Evolutionary conservation across 1,140 invertebrate genomes (phyloP), one percentile per base, ranked within the genome.

Genomic region (Conopomorpha cramerella): DNA sequence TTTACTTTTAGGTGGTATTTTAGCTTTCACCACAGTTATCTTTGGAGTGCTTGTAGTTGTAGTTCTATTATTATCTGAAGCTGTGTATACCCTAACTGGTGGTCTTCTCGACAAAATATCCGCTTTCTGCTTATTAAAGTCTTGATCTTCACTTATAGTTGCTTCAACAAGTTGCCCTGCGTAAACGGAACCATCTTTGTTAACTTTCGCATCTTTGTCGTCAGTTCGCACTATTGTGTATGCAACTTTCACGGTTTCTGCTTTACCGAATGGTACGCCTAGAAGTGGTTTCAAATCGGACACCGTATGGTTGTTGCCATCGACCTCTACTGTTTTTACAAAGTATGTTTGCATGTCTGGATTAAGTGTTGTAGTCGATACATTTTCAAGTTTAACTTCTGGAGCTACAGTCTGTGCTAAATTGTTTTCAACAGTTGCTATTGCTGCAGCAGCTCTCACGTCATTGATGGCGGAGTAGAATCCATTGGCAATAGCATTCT

Each of bases 1-100:
- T 50, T 67, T 73, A 40, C 57, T 76, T 41, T 67, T 70, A 7
- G 71, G 62, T 16, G 70, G 64, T 39, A 67, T 67, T 40, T 65
- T 71, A 0, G 67, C 60, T 45, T 71, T 76, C 0, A 71, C 55
- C 7, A 64, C 46, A 10, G 49, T 38, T 23, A 46, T 16, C 42
- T 58, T 51, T 16, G 51, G 50, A 7, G 39, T 32, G 13, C 36
- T 17, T 29, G 31, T 34, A 23, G 56, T 46, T 12, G 56, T 39
- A 17, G 35, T 35, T 10, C 37, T 29, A 19, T 52, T 31, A 15
- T 43, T 58, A 14, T 63, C 57, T 16, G 49, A 36, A n/a, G 55
- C 37, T 14, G 62, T 38, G 28, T 58, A 45, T 8, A 70, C 44
- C 29, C 57, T 54, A 32, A 70, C 36, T 3, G 66, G 58, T 6